phyloP scores from a whole-genome alignment of 2,113 vertebrate species.

The Phaetusa simplex region DNA sequence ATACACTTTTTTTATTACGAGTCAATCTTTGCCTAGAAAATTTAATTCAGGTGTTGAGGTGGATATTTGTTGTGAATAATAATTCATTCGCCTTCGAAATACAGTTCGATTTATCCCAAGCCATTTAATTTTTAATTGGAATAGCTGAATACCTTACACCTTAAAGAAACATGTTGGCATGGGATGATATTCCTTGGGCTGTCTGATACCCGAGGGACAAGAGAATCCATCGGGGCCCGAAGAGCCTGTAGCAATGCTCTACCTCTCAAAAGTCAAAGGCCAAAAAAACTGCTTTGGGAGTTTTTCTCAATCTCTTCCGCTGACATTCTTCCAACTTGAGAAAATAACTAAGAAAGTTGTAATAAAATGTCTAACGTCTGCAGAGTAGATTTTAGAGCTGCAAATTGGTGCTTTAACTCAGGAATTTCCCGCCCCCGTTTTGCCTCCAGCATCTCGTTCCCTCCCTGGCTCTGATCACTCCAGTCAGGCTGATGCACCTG shows the following conservation, averaged over 20 bases:
- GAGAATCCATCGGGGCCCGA: not conserved
- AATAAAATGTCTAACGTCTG: not conserved
- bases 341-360: not conserved
- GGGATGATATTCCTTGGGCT: not conserved
- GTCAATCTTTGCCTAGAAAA: not conserved
- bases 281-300: not conserved
- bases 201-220: not conserved
- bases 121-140: not conserved
- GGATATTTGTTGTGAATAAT: not conserved
- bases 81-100: not conserved
- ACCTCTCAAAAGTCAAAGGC: not conserved
- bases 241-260: not conserved
- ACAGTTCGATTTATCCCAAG: not conserved
- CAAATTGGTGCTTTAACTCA: not conserved
- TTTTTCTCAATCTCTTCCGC: not conserved
- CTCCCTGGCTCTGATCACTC: not conserved
- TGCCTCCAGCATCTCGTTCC: not conserved
- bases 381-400: not conserved
- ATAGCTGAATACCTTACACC: not conserved
- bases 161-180: not conserved
- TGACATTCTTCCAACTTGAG: not conserved
- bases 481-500: not conserved
- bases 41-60: not conserved
- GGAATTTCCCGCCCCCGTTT: not conserved
- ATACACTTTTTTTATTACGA: not conserved